phyloP scores from a whole-genome alignment of 2,888 invertebrate species.

The Machimus rusticus region DNA sequence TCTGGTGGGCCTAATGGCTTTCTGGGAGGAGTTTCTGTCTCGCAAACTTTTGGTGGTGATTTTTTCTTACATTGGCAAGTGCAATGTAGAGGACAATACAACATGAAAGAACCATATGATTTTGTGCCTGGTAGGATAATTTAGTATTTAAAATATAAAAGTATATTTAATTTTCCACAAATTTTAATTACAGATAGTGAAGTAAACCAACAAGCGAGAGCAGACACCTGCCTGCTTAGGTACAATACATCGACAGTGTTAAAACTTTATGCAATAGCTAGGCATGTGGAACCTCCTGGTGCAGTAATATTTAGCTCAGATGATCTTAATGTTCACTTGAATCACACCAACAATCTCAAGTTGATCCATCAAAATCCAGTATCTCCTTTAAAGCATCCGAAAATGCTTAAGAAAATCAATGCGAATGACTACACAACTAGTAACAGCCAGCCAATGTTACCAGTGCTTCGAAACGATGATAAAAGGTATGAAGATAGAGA shows the following conservation, averaged over 20 bases:
- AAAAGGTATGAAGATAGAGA: neutral
- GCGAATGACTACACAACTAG: conserved; percentile 41
- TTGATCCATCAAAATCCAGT: conserved; percentile 53
- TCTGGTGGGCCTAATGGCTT: conserved; percentile 62
- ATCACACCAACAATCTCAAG: conserved; percentile 61
- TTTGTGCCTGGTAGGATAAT: conserved; percentile 60
- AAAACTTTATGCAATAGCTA: conserved; percentile 69
- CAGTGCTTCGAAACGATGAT: neutral
- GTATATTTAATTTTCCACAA: neutral
- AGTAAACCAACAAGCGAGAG: conserved; percentile 61
- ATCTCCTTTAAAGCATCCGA: conserved; percentile 61
- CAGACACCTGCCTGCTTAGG: conserved; percentile 73
- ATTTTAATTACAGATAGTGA: conserved; percentile 56
- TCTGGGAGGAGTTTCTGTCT: conserved; percentile 61
- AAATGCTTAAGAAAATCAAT: conserved; percentile 59
- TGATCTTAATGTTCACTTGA: conserved; percentile 59
- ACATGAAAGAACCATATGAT: conserved; percentile 65
- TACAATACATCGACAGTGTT: conserved; percentile 74
- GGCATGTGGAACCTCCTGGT: conserved; percentile 75
- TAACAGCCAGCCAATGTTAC: neutral
- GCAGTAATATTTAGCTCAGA: conserved; percentile 74
- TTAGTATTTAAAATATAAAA: too few relatives aligned
- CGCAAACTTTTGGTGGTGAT: conserved; percentile 72
- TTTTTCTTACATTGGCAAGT: conserved; percentile 81
- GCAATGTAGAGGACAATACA: conserved; percentile 64